phyloP scores from a whole-genome alignment of 2,797 vertebrate species.

The Danio tinwini region DNA sequence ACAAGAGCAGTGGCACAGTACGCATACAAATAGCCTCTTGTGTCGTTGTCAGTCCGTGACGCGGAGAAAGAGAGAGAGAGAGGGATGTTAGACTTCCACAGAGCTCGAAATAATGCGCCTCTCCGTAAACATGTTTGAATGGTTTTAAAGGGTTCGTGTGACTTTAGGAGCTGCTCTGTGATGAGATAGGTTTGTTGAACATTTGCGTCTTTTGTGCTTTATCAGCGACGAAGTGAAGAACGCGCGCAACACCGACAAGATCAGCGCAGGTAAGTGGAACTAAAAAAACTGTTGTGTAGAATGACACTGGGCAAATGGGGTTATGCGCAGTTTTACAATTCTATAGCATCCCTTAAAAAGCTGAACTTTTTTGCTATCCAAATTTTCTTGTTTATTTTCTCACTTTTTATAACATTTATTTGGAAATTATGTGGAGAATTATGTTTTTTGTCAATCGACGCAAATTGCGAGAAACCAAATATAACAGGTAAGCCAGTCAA shows the following conservation, averaged over 20 bases:
- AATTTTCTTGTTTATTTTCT: neutral
- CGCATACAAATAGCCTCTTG: neutral
- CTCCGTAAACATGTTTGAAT: constrained; percentile 1
- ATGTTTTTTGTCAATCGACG: neutral
- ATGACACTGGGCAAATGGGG: neutral
- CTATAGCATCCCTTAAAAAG: neutral
- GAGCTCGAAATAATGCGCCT: neutral
- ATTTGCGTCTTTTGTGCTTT: neutral
- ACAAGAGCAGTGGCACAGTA: neutral
- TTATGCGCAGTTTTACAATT: neutral
- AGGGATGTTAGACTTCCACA: neutral
- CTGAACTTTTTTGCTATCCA: neutral
- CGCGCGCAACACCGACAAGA: neutral
- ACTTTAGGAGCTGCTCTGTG: neutral
- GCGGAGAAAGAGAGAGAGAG: constrained; percentile 9
- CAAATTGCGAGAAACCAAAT: neutral
- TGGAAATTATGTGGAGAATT: neutral
- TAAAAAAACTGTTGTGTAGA: neutral
- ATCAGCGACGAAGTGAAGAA: neutral
- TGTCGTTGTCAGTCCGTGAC: neutral
- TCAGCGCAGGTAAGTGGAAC: constrained; percentile 17
- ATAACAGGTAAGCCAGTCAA: neutral
- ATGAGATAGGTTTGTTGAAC: neutral
- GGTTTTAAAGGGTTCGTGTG: neutral
- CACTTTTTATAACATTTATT: neutral